These are phyloP conservation scores for Acronicta alni DNA, from an alignment of 2,888 invertebrate species.

Conservation along the genomic window DNA sequence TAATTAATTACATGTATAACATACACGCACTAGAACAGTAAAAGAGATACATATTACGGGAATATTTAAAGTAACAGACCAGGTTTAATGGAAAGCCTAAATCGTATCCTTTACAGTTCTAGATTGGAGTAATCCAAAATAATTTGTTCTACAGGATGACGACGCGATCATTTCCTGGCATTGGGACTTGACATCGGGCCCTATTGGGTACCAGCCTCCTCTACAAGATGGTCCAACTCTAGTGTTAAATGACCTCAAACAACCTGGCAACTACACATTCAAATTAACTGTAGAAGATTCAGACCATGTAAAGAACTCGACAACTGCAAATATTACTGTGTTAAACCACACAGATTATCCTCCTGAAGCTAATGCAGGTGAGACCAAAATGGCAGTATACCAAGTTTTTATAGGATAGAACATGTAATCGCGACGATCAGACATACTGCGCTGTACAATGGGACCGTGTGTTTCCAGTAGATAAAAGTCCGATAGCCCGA, in stretches of 20 bases:
- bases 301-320: conserved; percentile 95
- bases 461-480: too few species aligned
- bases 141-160: conserved; percentile 90
- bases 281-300: conserved; percentile 97
- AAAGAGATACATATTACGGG: too few species aligned
- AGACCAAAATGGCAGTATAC: not conserved
- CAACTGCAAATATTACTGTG: conserved; percentile 96
- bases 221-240: conserved; percentile 94
- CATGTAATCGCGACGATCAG: too few species aligned
- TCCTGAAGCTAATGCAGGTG: conserved; percentile 97
- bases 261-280: conserved; percentile 97
- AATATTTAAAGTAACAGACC: too few species aligned
- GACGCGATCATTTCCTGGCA: conserved; percentile 96
- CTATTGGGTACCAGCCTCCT: conserved; percentile 95
- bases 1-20: too few species aligned
- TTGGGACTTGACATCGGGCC: conserved; percentile 97
- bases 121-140: not conserved
- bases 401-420: not conserved
- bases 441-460: too few species aligned
- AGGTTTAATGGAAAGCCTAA: too few species aligned
- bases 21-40: too few species aligned
- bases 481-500: too few species aligned
- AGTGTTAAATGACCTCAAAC: conserved; percentile 94
- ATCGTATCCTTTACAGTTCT: too few species aligned
- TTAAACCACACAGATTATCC: conserved; percentile 98